Conservation (phyloP, 2,113 vertebrate species). For the Guaruba guarouba region DNA sequence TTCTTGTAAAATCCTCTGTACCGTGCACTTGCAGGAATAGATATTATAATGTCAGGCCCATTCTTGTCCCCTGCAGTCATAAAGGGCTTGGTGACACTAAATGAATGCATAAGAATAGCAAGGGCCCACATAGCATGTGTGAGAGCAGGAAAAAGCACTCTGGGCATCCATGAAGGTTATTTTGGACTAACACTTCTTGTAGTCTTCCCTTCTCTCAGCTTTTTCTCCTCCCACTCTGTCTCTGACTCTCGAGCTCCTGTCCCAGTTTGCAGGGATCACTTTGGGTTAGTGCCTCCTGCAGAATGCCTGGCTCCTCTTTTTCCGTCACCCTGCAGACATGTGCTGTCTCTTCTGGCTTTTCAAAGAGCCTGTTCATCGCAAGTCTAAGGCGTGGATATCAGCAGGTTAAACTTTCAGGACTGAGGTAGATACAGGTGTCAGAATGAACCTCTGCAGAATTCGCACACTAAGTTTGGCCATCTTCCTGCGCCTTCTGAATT, state of each 20-base stretch:
- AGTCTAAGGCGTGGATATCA: background rate
- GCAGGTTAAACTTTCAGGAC: background rate
- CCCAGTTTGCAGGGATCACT: background rate
- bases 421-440: background rate
- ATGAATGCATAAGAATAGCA: background rate
- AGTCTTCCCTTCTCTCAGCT: background rate
- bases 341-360: background rate
- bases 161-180: background rate
- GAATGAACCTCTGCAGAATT: background rate
- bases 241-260: background rate
- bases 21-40: background rate
- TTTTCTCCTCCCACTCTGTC: background rate
- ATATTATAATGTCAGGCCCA: background rate
- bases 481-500: background rate
- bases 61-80: background rate
- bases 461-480: background rate
- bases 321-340: background rate
- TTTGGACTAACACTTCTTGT: background rate
- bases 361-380: background rate
- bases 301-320: background rate
- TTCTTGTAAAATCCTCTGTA: background rate
- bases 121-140: background rate
- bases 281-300: background rate
- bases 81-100: background rate
- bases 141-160: background rate